Percentiles rank a stretch among this genome's conserved stretches.
Evolutionary conservation across 2,113 vertebrate species (phyloP).

Genomic region (human): DNA sequence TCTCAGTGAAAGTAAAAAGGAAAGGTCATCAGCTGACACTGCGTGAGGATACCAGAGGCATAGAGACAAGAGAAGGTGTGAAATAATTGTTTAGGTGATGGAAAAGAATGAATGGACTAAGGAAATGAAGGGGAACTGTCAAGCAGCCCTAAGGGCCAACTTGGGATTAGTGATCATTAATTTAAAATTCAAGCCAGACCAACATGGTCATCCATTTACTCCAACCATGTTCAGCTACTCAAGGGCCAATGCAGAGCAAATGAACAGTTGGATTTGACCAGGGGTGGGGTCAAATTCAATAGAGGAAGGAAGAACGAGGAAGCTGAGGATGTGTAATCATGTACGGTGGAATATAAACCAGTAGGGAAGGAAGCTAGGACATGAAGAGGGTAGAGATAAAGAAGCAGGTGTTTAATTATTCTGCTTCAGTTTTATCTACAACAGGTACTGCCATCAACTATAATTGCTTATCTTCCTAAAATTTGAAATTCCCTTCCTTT

Average conservation of each 20-base stretch:
- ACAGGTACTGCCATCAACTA: not conserved
- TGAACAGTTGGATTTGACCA: not conserved
- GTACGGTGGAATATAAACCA: not conserved
- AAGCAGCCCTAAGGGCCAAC: not conserved
- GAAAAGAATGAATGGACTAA: not conserved
- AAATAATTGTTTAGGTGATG: not conserved
- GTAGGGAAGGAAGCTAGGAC: not conserved
- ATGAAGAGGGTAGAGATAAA: not conserved
- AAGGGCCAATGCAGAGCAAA: not conserved
- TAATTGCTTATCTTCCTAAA: not conserved
- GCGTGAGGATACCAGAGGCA: not conserved
- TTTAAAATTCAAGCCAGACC: conserved; percentile 34
- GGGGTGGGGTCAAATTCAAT: not conserved
- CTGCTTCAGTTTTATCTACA: not conserved
- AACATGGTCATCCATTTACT: not conserved
- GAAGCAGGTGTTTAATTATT: not conserved
- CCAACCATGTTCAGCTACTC: not conserved
- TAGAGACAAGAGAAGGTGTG: not conserved
- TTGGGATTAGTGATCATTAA: not conserved
- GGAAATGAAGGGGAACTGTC: not conserved
- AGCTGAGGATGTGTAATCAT: not conserved
- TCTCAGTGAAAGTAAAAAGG: not conserved
- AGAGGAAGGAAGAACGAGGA: not conserved
- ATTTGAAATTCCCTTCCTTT: not conserved
- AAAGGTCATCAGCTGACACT: not conserved